These are phyloP conservation scores for Nyctibius bracteatus DNA, from an alignment of 2,113 vertebrate species.

Conservation along the genomic window DNA sequence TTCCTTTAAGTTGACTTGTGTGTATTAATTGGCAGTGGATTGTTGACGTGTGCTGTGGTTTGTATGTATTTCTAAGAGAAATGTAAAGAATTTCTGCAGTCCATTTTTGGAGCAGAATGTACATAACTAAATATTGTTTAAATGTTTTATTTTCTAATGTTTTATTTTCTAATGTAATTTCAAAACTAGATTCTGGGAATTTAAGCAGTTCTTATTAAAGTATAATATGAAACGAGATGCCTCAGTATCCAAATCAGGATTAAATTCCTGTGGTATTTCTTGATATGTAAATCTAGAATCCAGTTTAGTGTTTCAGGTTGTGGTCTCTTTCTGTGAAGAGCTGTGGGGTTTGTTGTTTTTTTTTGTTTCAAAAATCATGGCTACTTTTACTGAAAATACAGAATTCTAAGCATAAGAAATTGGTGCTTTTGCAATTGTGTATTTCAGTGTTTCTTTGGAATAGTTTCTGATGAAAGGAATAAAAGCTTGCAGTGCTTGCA, in stretches of 20 bases:
- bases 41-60: not conserved
- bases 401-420: not conserved
- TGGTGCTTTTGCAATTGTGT: not conserved
- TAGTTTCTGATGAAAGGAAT: not conserved
- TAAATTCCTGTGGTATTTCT: not conserved
- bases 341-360: not conserved
- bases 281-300: not conserved
- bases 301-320: not conserved
- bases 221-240: not conserved
- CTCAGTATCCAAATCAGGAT: not conserved
- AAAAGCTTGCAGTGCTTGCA: not conserved
- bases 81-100: slow-evolving; percentile 8
- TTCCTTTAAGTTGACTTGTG: not conserved
- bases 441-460: not conserved
- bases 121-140: not conserved
- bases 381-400: not conserved
- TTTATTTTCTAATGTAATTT: slow-evolving; percentile 23
- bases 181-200: not conserved
- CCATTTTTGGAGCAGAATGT: slow-evolving; percentile 16
- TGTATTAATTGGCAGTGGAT: not conserved
- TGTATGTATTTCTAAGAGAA: slow-evolving; percentile 39
- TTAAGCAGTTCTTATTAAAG: slow-evolving; percentile 7
- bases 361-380: not conserved
- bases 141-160: slow-evolving; percentile 18
- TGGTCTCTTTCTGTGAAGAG: not conserved